Base-by-base conservation (phyloP, 2,113 vertebrate species). In the Dipodomys merriami region DNA sequence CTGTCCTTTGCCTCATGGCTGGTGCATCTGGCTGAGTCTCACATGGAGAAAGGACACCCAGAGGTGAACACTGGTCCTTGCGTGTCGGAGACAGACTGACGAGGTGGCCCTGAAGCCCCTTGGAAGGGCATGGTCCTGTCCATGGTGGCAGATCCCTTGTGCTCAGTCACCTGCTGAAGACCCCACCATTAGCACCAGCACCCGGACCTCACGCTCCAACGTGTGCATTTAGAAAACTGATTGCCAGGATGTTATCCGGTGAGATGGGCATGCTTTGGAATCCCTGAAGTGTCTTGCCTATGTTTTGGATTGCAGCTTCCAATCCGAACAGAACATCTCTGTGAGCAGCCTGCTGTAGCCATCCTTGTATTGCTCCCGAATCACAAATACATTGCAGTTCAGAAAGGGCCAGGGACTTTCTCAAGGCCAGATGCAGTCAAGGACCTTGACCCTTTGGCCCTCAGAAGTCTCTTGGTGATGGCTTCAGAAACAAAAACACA, bases 31-130 rank as follows among this genome's bases (percentile, higher is more conserved):
- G n/a, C 30, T 8, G 64, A 44, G 73, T 15, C 35, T 27, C n/a
- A 7, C 46, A 22, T 20, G 16, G n/a, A 22, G 44, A 23, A 1
- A 60, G 33, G 30, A 62, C 6, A 13, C 1, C 12, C 23, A 57
- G 64, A 30, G 46, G 11, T 9, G 5, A n/a, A 22, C 2, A 8
- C n/a, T 8, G 0, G 30, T 27, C 16, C n/a, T 29, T 65, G 12
- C 0, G 0, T 5, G 74, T 73, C n/a, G 10, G 60, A 22, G 46
- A 0, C 1, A 18, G 23, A 12, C 1, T 5, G 3, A 2, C 2
- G 8, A 9, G 18, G 19, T 1, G 13, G 25, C 25, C 30, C n/a
- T 2, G n/a, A 65, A 65, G 6, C 20, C 35, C 2, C n/a, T 20
- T 27, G 18, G 30, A 15, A 44, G 15, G 64, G 16, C 0, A 0